These are phyloP conservation scores for Onthophagus sagittarius DNA, from an alignment of 2,888 invertebrate genomes.

Conservation along the genomic window DNA sequence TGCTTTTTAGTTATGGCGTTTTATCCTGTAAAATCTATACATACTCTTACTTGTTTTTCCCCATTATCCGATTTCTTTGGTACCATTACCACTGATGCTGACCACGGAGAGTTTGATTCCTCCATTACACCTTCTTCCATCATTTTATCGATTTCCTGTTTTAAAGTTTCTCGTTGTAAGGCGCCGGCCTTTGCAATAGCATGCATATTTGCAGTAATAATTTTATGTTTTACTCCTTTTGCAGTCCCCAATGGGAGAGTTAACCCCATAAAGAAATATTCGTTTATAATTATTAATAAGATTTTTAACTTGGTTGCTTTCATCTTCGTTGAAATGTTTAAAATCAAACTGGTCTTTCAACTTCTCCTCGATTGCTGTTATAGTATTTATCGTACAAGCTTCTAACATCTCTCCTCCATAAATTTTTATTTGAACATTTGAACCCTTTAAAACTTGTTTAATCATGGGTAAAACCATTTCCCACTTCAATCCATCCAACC, in stretches of 20 bases:
- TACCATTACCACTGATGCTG: slow-evolving; percentile 4
- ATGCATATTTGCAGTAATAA: not conserved
- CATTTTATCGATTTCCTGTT: slow-evolving; percentile 4
- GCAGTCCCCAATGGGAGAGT: no score
- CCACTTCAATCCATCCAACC: no score
- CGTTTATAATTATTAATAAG: not conserved
- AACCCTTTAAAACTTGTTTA: no score
- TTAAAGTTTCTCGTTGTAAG: not conserved
- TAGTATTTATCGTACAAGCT: no score
- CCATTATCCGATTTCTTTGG: not conserved
- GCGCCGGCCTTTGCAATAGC: not conserved
- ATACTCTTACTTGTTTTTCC: slow-evolving; percentile 10
- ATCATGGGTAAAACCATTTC: no score
- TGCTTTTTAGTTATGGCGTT: slow-evolving; percentile 12
- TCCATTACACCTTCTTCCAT: slow-evolving; percentile 2
- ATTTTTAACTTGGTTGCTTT: no score
- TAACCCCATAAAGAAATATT: not conserved
- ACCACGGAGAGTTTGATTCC: slow-evolving; percentile 9
- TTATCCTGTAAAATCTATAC: slow-evolving; percentile 9
- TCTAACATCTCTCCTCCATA: no score
- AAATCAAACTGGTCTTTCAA: no score
- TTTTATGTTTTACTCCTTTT: slow-evolving; percentile 3
- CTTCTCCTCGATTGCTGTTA: no score
- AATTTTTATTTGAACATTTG: no score
- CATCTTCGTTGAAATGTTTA: no score